Percentiles rank a stretch among this genome's conserved stretches.
These are phyloP conservation scores for Campoletis raptor DNA, from an alignment of 2,888 invertebrate genomes.

Conservation along the genomic window DNA sequence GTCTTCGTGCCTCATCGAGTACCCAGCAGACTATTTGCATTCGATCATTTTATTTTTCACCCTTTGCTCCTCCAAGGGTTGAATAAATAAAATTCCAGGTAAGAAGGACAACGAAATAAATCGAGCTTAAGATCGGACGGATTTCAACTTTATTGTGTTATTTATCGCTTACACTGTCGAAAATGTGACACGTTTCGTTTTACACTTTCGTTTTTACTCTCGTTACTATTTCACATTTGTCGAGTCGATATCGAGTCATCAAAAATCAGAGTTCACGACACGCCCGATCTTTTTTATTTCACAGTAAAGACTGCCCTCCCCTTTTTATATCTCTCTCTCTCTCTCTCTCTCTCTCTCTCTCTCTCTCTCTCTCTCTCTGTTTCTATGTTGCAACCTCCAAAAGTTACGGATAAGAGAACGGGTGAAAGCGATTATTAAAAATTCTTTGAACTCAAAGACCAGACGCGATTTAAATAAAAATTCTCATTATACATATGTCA, in stretches of 20 bases:
- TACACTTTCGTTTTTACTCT: too few species aligned
- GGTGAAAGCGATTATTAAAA: slow-evolving; percentile 47
- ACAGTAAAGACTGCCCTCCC: slow-evolving; percentile 9
- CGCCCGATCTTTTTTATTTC: slow-evolving; percentile 43
- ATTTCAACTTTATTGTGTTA: not conserved
- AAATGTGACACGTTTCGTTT: not conserved
- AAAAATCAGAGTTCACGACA: slow-evolving; percentile 44
- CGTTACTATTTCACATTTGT: slow-evolving; percentile 37
- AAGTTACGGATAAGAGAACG: slow-evolving; percentile 33
- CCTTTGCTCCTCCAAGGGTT: not conserved
- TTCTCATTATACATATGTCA: slow-evolving; percentile 21
- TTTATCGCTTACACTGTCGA: not conserved
- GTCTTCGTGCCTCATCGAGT: not conserved
- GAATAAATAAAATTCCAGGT: slow-evolving; percentile 8
- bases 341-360: slow-evolving; percentile 25
- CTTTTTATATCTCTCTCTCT: slow-evolving; percentile 4
- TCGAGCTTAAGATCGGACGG: not conserved
- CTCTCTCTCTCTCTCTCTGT: not conserved
- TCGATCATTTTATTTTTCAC: not conserved
- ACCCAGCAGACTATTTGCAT: not conserved
- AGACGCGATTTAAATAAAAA: slow-evolving; percentile 56
- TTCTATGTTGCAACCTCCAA: not conserved
- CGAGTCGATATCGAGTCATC: slow-evolving; percentile 19
- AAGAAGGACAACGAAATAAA: not conserved
- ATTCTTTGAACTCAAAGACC: slow-evolving; percentile 22